Evolutionary conservation across 2,797 vertebrate species (phyloP).

Genomic region (Vireo griseus): DNA sequence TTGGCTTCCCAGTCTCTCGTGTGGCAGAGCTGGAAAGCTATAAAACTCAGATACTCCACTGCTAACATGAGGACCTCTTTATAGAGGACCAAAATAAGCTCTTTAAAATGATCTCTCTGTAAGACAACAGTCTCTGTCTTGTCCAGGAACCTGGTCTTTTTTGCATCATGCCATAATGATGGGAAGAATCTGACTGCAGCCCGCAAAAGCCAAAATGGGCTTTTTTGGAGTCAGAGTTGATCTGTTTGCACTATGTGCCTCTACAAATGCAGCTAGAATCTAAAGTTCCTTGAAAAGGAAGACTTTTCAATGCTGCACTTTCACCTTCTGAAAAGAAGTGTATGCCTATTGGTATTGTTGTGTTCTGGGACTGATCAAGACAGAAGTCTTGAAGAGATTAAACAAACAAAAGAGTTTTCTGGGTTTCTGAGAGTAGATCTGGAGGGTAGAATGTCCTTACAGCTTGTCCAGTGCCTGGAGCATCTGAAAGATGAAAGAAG

Average conservation of each 20-base stretch:
- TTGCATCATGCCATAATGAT: neutral
- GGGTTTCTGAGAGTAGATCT: neutral
- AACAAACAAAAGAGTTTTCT: neutral
- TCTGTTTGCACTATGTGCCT: neutral
- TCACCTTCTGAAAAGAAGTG: neutral
- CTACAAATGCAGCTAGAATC: neutral
- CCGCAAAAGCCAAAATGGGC: neutral
- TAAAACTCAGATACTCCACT: neutral
- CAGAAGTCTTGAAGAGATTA: neutral
- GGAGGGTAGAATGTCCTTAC: neutral
- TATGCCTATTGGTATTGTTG: neutral
- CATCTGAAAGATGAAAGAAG: neutral
- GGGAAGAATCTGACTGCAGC: slow-evolving; percentile 7
- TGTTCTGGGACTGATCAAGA: neutral
- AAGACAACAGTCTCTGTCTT: slow-evolving; percentile 1
- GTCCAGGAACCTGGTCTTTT: neutral
- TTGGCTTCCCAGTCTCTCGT: slow-evolving; percentile 16
- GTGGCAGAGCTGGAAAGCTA: slow-evolving; percentile 34
- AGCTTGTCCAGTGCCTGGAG: neutral
- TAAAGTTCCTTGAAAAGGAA: neutral
- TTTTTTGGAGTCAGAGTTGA: neutral
- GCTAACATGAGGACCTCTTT: neutral
- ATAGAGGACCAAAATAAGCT: slow-evolving; percentile 31
- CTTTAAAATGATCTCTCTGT: neutral
- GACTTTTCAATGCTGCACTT: neutral